Evolutionary conservation across 1,140 invertebrate genomes (phyloP), one percentile per base, ranked within the genome.

Genomic region (Hyposmocoma kahamanoa): DNA sequence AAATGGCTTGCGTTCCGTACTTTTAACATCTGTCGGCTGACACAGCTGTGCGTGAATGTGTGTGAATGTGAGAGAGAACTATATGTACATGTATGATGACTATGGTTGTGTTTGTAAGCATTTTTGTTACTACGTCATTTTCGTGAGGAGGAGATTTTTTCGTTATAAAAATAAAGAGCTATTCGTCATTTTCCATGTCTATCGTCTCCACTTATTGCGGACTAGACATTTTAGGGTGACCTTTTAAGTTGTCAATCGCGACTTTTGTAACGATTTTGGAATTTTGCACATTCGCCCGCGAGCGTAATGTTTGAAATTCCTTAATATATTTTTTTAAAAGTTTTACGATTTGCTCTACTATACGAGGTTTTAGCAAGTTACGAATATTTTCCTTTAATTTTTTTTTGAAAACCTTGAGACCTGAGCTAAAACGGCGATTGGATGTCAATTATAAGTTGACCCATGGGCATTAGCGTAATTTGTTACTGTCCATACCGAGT

Each of bases 81-180:
- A 44, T 48, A 19, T 59, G 56, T 62, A 56, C 52, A 54, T 63
- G 58, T 62, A 53, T 61, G 63, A 54, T 62, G 59, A 60, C 56
- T 61, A 64, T 39, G 68, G 69, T 72, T 73, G 65, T 70, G 74
- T 73, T 59, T 72, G 57, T 66, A 59, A 59, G 61, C 60, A 59
- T 72, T 70, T 71, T 69, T 72, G 62, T 74, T 75, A 63, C 53
- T 63, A 66, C 62, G 57, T 63, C 56, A 62, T 68, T 70, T 67
- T 62, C 48, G 50, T 47, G 60, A 69, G 52, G 47, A 63, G 50
- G 38, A 59, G 50, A 48, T 38, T 49, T 71, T 73, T 67, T 62
- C 49, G 62, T 68, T 71, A 50, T 52, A 36, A 44, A 52, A 52
- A 36, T 41, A 51, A 47, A 49, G 30, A 46, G 43, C 46, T 52